A percentile compares a stretch with the other conserved stretches of the same genome.
Evolutionary conservation across 1,140 invertebrate genomes (phyloP).

Genomic region (Ridgeia piscesae): DNA sequence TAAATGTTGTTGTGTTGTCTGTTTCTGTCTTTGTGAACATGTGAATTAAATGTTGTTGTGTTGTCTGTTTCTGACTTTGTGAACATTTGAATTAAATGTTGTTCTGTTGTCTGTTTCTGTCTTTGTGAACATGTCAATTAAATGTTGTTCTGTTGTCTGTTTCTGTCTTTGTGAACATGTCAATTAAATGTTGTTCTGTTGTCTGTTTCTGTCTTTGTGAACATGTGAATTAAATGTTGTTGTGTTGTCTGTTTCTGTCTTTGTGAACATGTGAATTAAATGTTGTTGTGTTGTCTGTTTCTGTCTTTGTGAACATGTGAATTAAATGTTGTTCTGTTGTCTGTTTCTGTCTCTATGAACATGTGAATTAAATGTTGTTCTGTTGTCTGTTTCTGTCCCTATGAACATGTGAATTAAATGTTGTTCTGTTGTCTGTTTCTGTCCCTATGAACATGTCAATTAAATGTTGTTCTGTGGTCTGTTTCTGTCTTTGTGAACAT

Average conservation of each 20-base stretch:
- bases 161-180: background rate
- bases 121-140: background rate
- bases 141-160: background rate
- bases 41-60: background rate
- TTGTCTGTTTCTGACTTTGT: background rate
- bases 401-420: background rate
- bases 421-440: background rate
- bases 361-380: background rate
- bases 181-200: background rate
- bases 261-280: background rate
- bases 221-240: background rate
- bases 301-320: no score
- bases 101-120: background rate
- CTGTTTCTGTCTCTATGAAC: background rate
- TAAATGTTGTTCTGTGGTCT: background rate
- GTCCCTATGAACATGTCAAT: background rate
- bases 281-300: background rate
- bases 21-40: no score
- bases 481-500: no score
- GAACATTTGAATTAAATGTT: background rate
- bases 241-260: background rate
- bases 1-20: background rate
- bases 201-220: no score
- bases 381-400: no score
- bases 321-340: background rate